These are phyloP conservation scores for Malaclemys terrapin DNA, from an alignment of 2,113 vertebrate species.

Conservation along the genomic window DNA sequence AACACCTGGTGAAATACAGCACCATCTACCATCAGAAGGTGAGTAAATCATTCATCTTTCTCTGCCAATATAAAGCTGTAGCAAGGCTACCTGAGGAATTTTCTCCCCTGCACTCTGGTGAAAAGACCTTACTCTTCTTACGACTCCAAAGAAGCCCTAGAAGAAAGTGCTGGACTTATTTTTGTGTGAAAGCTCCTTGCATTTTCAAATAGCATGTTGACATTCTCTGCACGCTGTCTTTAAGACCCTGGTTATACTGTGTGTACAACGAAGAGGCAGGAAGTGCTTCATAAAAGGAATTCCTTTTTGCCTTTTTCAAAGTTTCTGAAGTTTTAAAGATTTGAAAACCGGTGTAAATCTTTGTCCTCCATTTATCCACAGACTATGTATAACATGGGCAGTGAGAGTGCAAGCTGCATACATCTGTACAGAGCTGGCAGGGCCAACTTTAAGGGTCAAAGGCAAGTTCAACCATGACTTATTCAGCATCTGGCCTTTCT, in stretches of 20 bases:
- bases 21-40: slow-evolving; percentile 93
- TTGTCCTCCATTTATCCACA: neutral
- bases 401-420: neutral
- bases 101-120: accelerated
- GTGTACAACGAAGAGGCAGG: neutral
- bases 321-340: neutral
- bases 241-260: neutral
- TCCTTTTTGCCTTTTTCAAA: neutral
- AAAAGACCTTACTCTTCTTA: neutral
- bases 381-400: neutral
- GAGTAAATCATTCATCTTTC: neutral
- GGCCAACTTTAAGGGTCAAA: neutral
- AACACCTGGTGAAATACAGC: slow-evolving; percentile 94
- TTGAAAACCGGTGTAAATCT: neutral
- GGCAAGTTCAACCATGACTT: accelerated
- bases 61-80: neutral
- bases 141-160: neutral
- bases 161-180: neutral
- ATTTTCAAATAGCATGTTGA: neutral
- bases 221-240: neutral
- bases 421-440: accelerated
- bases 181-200: slow-evolving; percentile 31
- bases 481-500: neutral
- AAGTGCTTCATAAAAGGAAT: neutral
- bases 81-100: neutral